Percentiles rank a stretch among this genome's conserved stretches.
Evolutionary conservation across 35 echinoderm and acorn worm genomes (phyloP).

Genomic region (Anneissia japonica): DNA sequence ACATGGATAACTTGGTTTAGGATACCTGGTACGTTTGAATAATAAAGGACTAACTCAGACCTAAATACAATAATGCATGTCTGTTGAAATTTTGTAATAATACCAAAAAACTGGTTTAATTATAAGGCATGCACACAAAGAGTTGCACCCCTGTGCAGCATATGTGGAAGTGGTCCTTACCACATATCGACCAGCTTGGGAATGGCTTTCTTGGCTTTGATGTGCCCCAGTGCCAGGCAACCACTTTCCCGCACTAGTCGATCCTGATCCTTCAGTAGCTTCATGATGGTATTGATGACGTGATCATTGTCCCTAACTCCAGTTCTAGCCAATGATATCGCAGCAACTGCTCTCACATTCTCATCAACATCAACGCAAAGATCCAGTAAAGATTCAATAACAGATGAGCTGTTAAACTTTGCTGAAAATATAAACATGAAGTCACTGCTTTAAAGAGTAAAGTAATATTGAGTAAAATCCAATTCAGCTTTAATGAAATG

Average conservation of each 20-base stretch:
- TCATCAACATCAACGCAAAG: constrained; percentile 71
- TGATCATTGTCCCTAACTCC: constrained; percentile 28
- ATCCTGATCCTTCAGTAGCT: constrained; percentile 71
- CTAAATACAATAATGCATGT: too few species aligned
- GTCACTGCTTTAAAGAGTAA: too few species aligned
- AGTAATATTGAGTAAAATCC: too few species aligned
- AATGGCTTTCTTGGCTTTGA: constrained; percentile 78
- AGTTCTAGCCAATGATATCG: constrained; percentile 78
- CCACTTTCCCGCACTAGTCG: constrained; percentile 83
- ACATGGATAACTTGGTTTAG: too few species aligned
- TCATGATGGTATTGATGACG: constrained; percentile 52
- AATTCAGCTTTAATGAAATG: too few species aligned
- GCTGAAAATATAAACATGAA: constrained; percentile 37
- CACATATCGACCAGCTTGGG: constrained; percentile 74
- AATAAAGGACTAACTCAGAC: too few species aligned
- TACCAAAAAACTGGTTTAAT: too few species aligned
- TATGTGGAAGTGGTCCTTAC: too few species aligned
- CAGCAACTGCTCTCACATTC: constrained; percentile 82
- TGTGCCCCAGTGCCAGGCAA: constrained; percentile 86
- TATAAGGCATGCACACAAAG: too few species aligned
- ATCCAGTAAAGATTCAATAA: constrained; percentile 83
- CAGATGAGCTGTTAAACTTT: constrained; percentile 81
- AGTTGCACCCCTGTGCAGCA: too few species aligned
- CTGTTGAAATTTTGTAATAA: too few species aligned
- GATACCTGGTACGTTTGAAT: too few species aligned